phyloP scores from a whole-genome alignment of 2,113 vertebrate species.

The Solea solea region DNA sequence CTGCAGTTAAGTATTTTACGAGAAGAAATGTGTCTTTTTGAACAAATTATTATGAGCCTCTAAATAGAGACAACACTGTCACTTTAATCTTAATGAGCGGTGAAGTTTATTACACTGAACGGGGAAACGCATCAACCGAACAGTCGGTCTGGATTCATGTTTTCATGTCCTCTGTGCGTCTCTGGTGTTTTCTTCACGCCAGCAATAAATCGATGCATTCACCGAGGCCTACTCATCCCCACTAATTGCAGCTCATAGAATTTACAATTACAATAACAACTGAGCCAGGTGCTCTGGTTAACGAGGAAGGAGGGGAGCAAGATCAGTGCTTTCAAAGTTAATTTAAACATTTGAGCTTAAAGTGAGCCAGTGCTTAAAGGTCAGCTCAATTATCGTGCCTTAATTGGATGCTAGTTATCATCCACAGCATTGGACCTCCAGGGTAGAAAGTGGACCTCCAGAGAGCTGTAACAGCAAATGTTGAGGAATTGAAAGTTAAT shows the following conservation, averaged over 20 bases:
- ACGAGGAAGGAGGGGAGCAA: conserved; percentile 32
- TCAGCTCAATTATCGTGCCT: conserved; percentile 63
- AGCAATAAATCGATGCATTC: conserved; percentile 73
- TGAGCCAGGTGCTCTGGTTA: conserved; percentile 35
- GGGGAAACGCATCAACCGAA: too few species aligned
- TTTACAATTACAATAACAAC: conserved; percentile 51
- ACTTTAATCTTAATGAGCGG: too few species aligned
- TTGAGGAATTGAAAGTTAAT: background rate
- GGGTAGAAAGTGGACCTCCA: background rate
- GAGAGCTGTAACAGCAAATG: conserved; percentile 15
- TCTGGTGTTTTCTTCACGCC: conserved; percentile 59
- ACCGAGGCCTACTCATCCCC: conserved; percentile 55
- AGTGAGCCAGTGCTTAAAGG: conserved; percentile 58
- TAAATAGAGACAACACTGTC: too few species aligned
- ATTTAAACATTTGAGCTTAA: conserved; percentile 57
- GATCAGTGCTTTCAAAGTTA: conserved; percentile 66
- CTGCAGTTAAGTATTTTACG: too few species aligned
- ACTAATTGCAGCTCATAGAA: conserved; percentile 72
- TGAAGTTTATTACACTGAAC: too few species aligned
- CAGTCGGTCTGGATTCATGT: background rate
- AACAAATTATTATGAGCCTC: too few species aligned
- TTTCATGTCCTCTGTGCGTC: conserved; percentile 39
- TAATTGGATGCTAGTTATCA: conserved; percentile 52
- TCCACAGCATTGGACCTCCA: background rate
- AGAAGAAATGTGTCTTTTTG: too few species aligned